phyloP scores from a whole-genome alignment of 2,888 invertebrate species.

The Molorchus minor region DNA sequence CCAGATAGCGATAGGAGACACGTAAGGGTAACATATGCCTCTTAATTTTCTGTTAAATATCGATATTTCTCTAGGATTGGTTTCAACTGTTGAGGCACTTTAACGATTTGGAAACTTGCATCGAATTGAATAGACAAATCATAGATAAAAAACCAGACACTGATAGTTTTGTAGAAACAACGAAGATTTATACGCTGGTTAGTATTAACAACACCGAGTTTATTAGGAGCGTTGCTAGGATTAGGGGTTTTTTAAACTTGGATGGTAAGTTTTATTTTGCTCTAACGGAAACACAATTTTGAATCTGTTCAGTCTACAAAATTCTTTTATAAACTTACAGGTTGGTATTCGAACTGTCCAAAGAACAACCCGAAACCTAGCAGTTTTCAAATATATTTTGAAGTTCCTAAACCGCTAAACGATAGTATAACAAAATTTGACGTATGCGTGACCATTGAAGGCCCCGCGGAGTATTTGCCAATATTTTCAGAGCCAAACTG shows the following conservation, averaged over 20 bases:
- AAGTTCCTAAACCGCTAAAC: conserved; percentile 8
- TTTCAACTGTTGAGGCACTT: conserved; percentile 22
- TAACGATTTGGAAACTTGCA: background rate
- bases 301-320: background rate
- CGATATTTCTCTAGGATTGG: conserved; percentile 24
- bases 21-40: background rate
- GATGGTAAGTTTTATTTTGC: conserved; percentile 7
- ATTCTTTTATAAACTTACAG: background rate
- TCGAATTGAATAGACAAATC: background rate
- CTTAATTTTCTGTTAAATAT: background rate
- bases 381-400: conserved; percentile 19
- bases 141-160: background rate
- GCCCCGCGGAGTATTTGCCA: conserved; percentile 23
- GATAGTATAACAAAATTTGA: conserved; percentile 7
- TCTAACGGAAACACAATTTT: background rate
- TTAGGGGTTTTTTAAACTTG: conserved; percentile 10
- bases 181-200: conserved; percentile 7
- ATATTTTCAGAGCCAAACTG: conserved; percentile 21
- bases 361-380: conserved; percentile 14
- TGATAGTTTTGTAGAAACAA: background rate
- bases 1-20: conserved; percentile 24
- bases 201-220: conserved; percentile 10
- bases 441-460: conserved; percentile 14
- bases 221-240: conserved; percentile 2
- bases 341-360: conserved; percentile 21